These are phyloP conservation scores for Myathropa florea DNA, from an alignment of 2,888 invertebrate genomes.

Conservation along the genomic window DNA sequence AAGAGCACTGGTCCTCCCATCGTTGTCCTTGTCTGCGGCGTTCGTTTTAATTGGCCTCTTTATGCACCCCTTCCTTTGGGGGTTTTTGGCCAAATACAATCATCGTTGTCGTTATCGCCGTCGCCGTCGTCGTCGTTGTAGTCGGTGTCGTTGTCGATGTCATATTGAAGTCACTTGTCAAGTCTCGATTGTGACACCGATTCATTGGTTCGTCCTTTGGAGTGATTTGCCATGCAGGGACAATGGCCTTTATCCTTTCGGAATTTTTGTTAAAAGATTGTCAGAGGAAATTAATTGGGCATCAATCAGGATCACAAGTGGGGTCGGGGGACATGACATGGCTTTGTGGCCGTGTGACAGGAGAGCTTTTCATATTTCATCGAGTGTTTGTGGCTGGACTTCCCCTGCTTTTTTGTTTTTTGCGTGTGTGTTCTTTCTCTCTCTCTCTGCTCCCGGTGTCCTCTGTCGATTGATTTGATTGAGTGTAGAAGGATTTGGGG, in stretches of 20 bases:
- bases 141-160: background rate
- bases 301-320: conserved; percentile 50
- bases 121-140: background rate
- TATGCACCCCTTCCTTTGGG: conserved; percentile 8
- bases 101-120: conserved; percentile 27
- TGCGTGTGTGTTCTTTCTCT: too few relatives aligned
- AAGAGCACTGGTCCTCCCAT: too few relatives aligned
- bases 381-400: conserved; percentile 23
- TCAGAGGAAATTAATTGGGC: conserved; percentile 62
- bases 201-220: conserved; percentile 31
- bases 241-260: conserved; percentile 58
- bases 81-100: conserved; percentile 59
- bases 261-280: conserved; percentile 54
- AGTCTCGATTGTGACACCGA: conserved; percentile 31
- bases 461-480: conserved; percentile 1
- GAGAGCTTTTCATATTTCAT: conserved; percentile 54
- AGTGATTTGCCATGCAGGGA: conserved; percentile 49
- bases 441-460: background rate
- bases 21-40: background rate
- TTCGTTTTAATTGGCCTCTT: conserved; percentile 61
- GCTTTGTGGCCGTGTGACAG: conserved; percentile 25
- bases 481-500: background rate
- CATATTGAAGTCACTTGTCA: conserved; percentile 10
- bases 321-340: conserved; percentile 26
- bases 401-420: too few relatives aligned